Evolutionary conservation across 2,888 invertebrate genomes (phyloP), one percentile per base, ranked within the genome.

Genomic region (Leptothorax acervorum): DNA sequence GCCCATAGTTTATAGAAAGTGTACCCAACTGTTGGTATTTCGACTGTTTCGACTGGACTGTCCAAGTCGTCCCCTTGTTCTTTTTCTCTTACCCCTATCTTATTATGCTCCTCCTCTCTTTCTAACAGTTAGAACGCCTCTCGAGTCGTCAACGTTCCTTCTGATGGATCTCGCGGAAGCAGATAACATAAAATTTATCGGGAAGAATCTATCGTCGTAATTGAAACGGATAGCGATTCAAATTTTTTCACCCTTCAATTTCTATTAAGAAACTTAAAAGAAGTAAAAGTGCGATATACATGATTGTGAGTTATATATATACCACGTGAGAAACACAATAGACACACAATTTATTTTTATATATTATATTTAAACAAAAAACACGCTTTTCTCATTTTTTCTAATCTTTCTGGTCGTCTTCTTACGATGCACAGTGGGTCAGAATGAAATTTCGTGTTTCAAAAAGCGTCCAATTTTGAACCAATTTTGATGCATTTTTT

Each of bases 1-100:
- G 53, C 42, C 12, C 60, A 71, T 84, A 65, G 78, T 86, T 23
- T 23, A 23, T 85, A 18, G 73, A 71, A 73, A 86, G 63, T 23
- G 23, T 23, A 76, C 28, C 68, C 53, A 68, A 74, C n/a, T 28
- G 39, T 76, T 51, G 31, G 42, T 39, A 18, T 76, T 71, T 62
- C 35, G 35, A 35, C 35, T 35, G 35, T 35, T 35, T 5, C 42
- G 65, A 62, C 79, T 42, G 55, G 28, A 48, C 31, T 42, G n/a
- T 57, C 23, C 39, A 45, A 62, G 53, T 75, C n/a, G 35, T 65
- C 53, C 18, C 12, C 68, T 35, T 78, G 39, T 65, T 23, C 31
- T 74, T 42, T 74, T 60, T n/a, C 48, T 62, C 28, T 51, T 28
- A 51, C 39, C 51, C 18, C 23, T 18, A 15, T 65, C 35, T n/a